A percentile compares a stretch with the other conserved stretches of the same genome.
phyloP scores from a whole-genome alignment of 1,140 invertebrate genomes.

The Piezodorus guildinii region DNA sequence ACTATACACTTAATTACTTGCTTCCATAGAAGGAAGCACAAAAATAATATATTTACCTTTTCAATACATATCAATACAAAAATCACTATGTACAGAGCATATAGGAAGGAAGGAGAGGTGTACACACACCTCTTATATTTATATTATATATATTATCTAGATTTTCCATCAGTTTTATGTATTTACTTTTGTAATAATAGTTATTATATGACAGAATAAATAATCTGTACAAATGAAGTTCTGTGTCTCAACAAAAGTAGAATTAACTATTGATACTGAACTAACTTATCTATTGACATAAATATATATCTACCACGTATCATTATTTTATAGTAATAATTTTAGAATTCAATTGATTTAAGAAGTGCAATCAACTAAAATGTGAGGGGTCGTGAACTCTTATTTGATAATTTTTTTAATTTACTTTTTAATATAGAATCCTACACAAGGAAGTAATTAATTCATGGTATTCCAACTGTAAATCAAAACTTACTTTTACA shows the following conservation, averaged over 20 bases:
- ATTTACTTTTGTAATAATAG: constrained; percentile 7
- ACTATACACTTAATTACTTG: constrained; percentile 17
- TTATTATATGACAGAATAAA: constrained; percentile 14
- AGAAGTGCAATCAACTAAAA: too few species aligned
- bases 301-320: constrained; percentile 12
- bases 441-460: too few species aligned
- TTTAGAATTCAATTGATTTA: neutral
- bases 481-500: too few species aligned
- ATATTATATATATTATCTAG: constrained; percentile 13
- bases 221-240: constrained; percentile 15
- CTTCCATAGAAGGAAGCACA: constrained; percentile 17
- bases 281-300: constrained; percentile 14
- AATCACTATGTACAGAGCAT: constrained; percentile 19
- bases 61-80: constrained; percentile 19
- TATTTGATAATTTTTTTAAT: too few species aligned
- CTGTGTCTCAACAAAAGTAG: neutral
- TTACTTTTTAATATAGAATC: too few species aligned
- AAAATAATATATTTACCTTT: constrained; percentile 18
- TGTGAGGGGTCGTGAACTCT: too few species aligned
- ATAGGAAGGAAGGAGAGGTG: constrained; percentile 18
- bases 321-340: neutral
- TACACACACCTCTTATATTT: constrained; percentile 8
- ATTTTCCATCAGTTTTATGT: constrained; percentile 11
- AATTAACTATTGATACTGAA: neutral
- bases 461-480: too few species aligned